Base-by-base conservation (phyloP, 2,113 vertebrate genomes). In the Zosterops japonicus region DNA sequence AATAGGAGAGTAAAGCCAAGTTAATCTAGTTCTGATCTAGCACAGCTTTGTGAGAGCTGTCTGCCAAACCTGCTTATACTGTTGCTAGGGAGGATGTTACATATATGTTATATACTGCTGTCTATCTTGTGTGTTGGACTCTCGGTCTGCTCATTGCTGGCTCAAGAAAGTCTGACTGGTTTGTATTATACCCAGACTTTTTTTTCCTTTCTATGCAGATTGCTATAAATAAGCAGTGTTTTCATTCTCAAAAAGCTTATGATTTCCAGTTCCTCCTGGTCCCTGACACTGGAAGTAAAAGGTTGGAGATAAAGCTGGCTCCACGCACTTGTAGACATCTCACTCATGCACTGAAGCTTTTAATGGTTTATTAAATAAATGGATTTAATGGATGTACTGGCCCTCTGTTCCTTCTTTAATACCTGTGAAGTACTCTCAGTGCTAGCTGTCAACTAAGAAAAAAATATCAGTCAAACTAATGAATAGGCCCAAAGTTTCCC, bases 321-420 rank as follows among this genome's bases (percentile, higher is more conserved):
- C 78, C 41, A 27, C 55, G 91, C 46, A 72, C 67, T 90, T 91
- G 68, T 80, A 93, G 83, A 71, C 49, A 75, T 87, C 93, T 91
- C 89, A 49, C 69, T 95, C 88, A 55, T 86, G 61, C 69, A 95
- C 77, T 82, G 65, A 88, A 92, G 83, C 78, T 87, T 96, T 92
- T 89, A 93, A 88, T 94, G 78, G 86, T 75, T 97, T 96, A 97
- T 97, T 93, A 96, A 96, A 95, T 95, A 95, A 96, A 96, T 97
- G 44, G 72, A 89, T 92, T 96, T 95, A 96, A 97, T 97, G 90
- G 93, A 90, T 94, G 83, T 91, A 68, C 82, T 97, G 87, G 78
- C 65, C 71, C 59, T 91, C 89, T 89, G 76, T 89, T 94, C 84
- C 83, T 88, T 85, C 80, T 94, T 86, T 91, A 91, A 63, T 94